Percentiles rank a stretch among this genome's conserved stretches.
phyloP scores from a whole-genome alignment of 2,113 vertebrate genomes.

The Pollimyrus isidori region DNA sequence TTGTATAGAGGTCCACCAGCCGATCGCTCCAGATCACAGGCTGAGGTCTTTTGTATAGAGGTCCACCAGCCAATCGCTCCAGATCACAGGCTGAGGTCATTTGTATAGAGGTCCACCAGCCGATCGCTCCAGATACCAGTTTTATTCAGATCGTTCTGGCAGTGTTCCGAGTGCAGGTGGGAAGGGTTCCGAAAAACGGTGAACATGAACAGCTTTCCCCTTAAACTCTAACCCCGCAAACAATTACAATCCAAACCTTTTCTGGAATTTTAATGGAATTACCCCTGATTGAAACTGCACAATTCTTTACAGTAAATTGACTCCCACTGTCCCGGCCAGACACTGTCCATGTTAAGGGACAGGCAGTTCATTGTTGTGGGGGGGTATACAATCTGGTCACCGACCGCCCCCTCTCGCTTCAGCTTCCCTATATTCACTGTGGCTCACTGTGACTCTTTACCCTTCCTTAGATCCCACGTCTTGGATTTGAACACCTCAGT shows the following conservation, averaged over 20 bases:
- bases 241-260: conserved; percentile 39
- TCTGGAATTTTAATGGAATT: conserved; percentile 45
- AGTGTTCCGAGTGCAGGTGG: conserved; percentile 30
- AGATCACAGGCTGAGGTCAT: conserved; percentile 24
- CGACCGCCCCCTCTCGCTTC: conserved; percentile 23
- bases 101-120: conserved; percentile 29
- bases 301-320: conserved; percentile 53
- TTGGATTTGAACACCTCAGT: neutral
- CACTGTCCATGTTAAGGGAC: conserved; percentile 44
- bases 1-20: too few relatives aligned
- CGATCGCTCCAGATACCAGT: conserved; percentile 41
- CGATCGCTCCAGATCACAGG: too few relatives aligned
- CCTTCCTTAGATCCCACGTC: neutral
- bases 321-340: conserved; percentile 47
- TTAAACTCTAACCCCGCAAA: conserved; percentile 39
- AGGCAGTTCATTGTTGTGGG: conserved; percentile 37
- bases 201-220: conserved; percentile 15
- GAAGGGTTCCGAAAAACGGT: neutral
- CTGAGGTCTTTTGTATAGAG: conserved; percentile 34
- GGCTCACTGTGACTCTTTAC: neutral
- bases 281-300: conserved; percentile 49
- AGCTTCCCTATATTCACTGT: neutral
- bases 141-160: conserved; percentile 40
- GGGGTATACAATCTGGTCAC: conserved; percentile 35
- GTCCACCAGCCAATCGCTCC: conserved; percentile 30